Percentiles rank a stretch among this genome's conserved stretches.
phyloP scores from a whole-genome alignment of 2,113 vertebrate genomes.

The Microcebus griseorufus region DNA sequence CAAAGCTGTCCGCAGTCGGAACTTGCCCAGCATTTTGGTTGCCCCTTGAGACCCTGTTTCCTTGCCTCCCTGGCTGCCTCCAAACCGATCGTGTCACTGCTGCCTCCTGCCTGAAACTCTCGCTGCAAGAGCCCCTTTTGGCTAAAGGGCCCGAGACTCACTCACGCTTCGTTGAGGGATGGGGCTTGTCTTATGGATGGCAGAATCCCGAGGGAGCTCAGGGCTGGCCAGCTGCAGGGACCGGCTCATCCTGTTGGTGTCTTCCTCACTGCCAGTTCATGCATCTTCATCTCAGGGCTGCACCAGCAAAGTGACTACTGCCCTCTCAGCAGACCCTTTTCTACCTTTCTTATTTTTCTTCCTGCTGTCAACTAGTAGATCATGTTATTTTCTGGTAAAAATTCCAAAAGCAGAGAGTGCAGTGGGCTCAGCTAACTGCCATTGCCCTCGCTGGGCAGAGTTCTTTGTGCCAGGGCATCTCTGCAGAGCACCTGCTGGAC shows the following conservation, averaged over 20 bases:
- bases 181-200: background rate
- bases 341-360: background rate
- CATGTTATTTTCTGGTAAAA: background rate
- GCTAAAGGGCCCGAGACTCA: background rate
- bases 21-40: background rate
- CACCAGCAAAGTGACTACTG: background rate
- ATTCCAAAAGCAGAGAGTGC: background rate
- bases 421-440: background rate
- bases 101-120: background rate
- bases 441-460: background rate
- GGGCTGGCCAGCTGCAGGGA: background rate
- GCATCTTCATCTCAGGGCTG: background rate
- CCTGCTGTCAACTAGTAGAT: background rate
- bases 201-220: background rate
- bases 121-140: too few species aligned
- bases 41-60: too few species aligned
- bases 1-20: background rate
- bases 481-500: rapidly evolving
- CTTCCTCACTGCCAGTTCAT: rapidly evolving
- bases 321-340: background rate
- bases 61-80: background rate
- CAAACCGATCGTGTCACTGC: rapidly evolving
- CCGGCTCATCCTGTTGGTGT: rapidly evolving
- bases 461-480: too few species aligned
- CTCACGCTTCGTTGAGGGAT: background rate